phyloP scores from a whole-genome alignment of 2,888 invertebrate species.

The Pseudolycoriella hygida region DNA sequence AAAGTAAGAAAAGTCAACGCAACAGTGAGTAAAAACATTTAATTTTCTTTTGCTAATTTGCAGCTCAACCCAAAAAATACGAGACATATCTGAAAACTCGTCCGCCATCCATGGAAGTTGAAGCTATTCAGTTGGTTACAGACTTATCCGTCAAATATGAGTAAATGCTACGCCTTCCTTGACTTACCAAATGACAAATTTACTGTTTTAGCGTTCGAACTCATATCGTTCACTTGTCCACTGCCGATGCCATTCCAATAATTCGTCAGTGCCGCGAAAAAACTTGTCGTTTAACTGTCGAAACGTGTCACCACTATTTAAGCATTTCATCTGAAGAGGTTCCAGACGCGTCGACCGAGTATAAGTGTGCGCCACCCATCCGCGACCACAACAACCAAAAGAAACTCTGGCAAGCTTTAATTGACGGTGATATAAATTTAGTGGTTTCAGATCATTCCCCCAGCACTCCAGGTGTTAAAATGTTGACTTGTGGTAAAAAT shows the following conservation, averaged over 20 bases:
- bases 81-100: conserved; percentile 43
- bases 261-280: conserved; percentile 30
- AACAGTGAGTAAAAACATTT: background rate
- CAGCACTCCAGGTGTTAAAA: conserved; percentile 43
- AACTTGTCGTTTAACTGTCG: conserved; percentile 42
- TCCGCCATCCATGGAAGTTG: conserved; percentile 46
- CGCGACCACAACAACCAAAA: conserved; percentile 42
- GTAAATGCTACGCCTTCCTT: conserved; percentile 23
- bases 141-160: conserved; percentile 36
- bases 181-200: background rate
- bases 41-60: background rate
- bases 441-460: conserved; percentile 54
- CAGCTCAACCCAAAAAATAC: conserved; percentile 38
- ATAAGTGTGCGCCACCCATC: conserved; percentile 57
- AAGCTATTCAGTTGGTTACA: conserved; percentile 41
- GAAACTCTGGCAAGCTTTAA: conserved; percentile 42
- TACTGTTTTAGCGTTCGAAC: conserved; percentile 34
- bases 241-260: conserved; percentile 39
- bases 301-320: conserved; percentile 59
- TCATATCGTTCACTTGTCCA: conserved; percentile 51
- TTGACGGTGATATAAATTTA: conserved; percentile 38
- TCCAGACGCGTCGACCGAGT: conserved; percentile 43
- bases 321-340: conserved; percentile 43
- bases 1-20: conserved; percentile 7
- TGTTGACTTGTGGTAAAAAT: conserved; percentile 23